A percentile compares a stretch with the other conserved stretches of the same genome.
These are phyloP conservation scores for Sarcophaga peregrina DNA, from an alignment of 1,140 invertebrate species.

Conservation along the genomic window DNA sequence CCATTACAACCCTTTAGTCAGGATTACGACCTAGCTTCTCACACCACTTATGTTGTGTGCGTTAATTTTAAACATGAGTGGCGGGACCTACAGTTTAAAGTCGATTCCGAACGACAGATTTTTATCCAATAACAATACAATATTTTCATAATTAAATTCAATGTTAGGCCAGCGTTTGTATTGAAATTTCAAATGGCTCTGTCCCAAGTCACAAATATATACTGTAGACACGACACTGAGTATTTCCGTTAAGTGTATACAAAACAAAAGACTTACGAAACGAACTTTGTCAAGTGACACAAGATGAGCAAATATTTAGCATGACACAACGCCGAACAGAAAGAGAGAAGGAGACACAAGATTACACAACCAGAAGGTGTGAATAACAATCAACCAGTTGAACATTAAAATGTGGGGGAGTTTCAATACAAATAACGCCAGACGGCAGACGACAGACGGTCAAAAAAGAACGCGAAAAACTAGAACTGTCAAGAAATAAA, in stretches of 20 bases:
- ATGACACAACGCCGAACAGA: background rate
- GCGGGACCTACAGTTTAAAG: no score
- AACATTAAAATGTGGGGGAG: slow-evolving; percentile 28
- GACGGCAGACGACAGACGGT: background rate
- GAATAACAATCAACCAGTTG: background rate
- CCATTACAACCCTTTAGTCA: no score
- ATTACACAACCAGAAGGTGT: slow-evolving; percentile 10
- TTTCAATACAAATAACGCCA: background rate
- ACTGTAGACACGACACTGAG: no score
- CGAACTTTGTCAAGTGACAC: background rate
- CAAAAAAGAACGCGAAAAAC: background rate
- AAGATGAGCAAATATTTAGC: slow-evolving; percentile 19
- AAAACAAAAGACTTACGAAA: background rate
- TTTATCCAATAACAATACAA: no score
- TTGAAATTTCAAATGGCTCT: no score
- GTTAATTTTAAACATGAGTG: no score
- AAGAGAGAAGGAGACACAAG: background rate
- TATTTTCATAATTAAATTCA: no score
- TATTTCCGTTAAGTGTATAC: background rate
- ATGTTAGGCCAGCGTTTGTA: no score
- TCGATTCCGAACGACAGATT: no score
- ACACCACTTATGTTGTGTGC: no score
- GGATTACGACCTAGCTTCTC: no score
- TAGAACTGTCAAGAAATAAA: background rate
- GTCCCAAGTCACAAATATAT: no score